Evolutionary conservation across 2,797 vertebrate species (phyloP), one percentile per base, ranked within the genome.

Genomic region (Threskiornis aethiopicus): DNA sequence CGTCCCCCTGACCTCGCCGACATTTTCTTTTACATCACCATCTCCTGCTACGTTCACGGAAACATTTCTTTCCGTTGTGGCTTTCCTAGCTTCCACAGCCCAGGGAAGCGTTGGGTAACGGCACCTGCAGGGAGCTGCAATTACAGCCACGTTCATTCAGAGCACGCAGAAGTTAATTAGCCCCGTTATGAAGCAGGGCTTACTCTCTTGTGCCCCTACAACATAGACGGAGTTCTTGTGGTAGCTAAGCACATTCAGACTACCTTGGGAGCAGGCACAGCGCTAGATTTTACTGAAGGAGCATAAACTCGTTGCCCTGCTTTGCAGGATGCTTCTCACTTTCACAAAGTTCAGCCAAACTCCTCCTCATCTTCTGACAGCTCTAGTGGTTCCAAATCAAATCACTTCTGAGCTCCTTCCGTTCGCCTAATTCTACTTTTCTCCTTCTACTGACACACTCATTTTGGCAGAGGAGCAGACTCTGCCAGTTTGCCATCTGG

Each of bases 291-390:
- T 59, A 11, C 89, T 3, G 44, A 20, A 16, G 79, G 92, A 96
- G 93, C 94, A 87, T 35, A 87, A 87, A 96, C 90, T 66, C 46
- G 10, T 77, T 96, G 96, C 97, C 94, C 94, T 83, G 92, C 96
- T 95, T 94, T 31, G 89, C 93, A 85, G 95, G 92, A 94, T 94
- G 95, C 95, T 94, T 96, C 95, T 93, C 94, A 93, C 92, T 96
- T 96, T 79, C 80, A 84, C 95, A 83, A 96, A 97, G 97, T 96
- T 97, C 97, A 97, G 95, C 94, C 96, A 97, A 94, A 96, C 94
- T 97, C 96, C 96, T 96, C 95, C 96, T 97, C 93, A 95, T 95
- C 96, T 97, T 84, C 88, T 96, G 95, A 97, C 95, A 97, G 94
- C 94, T 96, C 92, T 90, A 41, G 93, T 87, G 95, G 5, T 75